A percentile compares a stretch with the other conserved stretches of the same genome.
These are phyloP conservation scores for Halictus ligatus DNA, from an alignment of 2,888 invertebrate genomes.

Conservation along the genomic window DNA sequence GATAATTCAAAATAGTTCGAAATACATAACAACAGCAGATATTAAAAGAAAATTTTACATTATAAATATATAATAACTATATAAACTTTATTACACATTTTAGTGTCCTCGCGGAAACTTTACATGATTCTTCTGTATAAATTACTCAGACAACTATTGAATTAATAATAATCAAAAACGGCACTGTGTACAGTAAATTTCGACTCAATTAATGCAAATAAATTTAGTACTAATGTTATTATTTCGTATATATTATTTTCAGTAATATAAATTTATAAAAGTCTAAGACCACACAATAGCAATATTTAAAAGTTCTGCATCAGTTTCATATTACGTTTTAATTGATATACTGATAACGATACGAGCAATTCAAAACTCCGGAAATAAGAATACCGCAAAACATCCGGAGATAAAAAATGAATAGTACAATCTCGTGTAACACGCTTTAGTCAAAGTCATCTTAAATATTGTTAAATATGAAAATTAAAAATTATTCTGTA, in stretches of 20 bases:
- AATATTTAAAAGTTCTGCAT: neutral
- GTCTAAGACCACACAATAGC: neutral
- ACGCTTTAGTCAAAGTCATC: neutral
- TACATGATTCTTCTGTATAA: too few species aligned
- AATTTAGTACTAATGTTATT: too few species aligned
- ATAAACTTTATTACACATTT: too few species aligned
- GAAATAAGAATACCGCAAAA: neutral
- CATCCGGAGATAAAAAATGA: neutral
- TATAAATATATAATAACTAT: neutral
- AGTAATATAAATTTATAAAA: too few species aligned
- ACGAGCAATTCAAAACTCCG: neutral
- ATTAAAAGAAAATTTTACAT: neutral
- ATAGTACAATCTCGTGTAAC: neutral
- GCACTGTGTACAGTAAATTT: too few species aligned
- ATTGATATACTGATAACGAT: neutral
- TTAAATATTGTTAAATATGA: neutral
- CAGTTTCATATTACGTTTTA: neutral
- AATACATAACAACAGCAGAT: neutral
- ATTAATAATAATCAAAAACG: too few species aligned
- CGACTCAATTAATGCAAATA: too few species aligned
- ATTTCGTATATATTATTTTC: too few species aligned
- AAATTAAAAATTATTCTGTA: neutral
- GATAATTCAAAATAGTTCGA: neutral
- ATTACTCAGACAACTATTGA: too few species aligned
- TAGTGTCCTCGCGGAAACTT: too few species aligned